Percentiles rank a stretch among this genome's conserved stretches.
Evolutionary conservation across 2,888 invertebrate species (phyloP).

Genomic region (Allacma fusca): DNA sequence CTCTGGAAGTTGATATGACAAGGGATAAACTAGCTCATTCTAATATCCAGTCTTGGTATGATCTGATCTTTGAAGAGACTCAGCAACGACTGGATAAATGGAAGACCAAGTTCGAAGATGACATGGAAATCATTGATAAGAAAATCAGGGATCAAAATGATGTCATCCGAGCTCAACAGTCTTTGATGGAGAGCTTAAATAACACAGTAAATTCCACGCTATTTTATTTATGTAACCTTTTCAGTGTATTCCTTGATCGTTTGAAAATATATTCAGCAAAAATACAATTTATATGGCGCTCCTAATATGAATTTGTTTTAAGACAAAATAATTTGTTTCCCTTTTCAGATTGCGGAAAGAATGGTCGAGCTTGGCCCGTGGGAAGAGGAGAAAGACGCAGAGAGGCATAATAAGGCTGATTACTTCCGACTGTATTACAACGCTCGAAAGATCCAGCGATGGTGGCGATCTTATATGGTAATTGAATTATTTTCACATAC

Average conservation of each 20-base stretch:
- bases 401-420: conserved; percentile 50
- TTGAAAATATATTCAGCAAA: no score
- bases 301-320: no score
- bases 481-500: no score
- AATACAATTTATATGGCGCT: no score
- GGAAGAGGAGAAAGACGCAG: conserved; percentile 58
- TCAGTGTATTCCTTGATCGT: no score
- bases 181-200: conserved; percentile 50
- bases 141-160: conserved; percentile 67
- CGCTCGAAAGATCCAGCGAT: conserved; percentile 59
- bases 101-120: conserved; percentile 69
- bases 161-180: conserved; percentile 50
- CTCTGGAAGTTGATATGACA: conserved; percentile 48
- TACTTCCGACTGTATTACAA: conserved; percentile 54
- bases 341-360: conserved; percentile 55
- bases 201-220: conserved; percentile 50
- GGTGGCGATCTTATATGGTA: conserved; percentile 61
- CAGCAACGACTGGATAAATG: conserved; percentile 67
- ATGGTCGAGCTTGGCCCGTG: conserved; percentile 58
- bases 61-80: conserved; percentile 63
- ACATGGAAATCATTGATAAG: conserved; percentile 68
- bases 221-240: no score
- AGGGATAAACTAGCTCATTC: conserved; percentile 54
- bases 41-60: conserved; percentile 57
- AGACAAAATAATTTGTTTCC: conserved; percentile 8